Evolutionary conservation across 2,113 vertebrate genomes (phyloP), one percentile per base, ranked within the genome.

Genomic region (Ailuropoda melanoleuca): DNA sequence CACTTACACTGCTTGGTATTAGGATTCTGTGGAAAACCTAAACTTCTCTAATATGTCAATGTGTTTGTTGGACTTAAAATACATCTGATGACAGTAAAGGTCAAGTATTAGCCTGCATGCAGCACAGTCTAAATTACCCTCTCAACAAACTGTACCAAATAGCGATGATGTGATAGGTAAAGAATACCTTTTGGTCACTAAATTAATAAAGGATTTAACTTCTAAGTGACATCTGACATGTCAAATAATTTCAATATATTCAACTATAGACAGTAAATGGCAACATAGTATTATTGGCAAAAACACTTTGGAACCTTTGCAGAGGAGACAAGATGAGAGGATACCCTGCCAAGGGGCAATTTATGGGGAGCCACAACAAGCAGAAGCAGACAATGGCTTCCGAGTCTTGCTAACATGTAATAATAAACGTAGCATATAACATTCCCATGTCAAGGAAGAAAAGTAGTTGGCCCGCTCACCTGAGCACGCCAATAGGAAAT

Each of bases 161-260:
- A 70, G 53, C 56, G 29, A 92, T 24, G 17, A 19, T 1, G 1
- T 39, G 34, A 96, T 77, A 70, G 31, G 17, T 55, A 31, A 93
- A 82, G 62, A 93, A 94, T 81, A 43, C 8, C 8, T 53, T 37
- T 58, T 87, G 89, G 66, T 62, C 43, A 66, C 31, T 78, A 77
- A 58, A 19, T 81, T 97, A 94, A 93, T 68, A 80, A 80, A 3
- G 50, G 31, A 50, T 72, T 95, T 88, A 93, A 78, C 55, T 90
- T 84, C 46, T 78, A 94, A 64, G 37, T 88, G 86, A 93, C 15
- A 84, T 39, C 46, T 93, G 31, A 84, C 12, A 74, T 81, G 29
- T 55, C 56, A 37, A 37, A 24, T 1, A 74, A 90, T 39, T 92
- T 90, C 29, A 29, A 8, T 77, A 39, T n/a, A 89, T 34, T 93